These are phyloP conservation scores for Lasiurus borealis DNA, from an alignment of 2,113 vertebrate genomes.

Conservation along the genomic window DNA sequence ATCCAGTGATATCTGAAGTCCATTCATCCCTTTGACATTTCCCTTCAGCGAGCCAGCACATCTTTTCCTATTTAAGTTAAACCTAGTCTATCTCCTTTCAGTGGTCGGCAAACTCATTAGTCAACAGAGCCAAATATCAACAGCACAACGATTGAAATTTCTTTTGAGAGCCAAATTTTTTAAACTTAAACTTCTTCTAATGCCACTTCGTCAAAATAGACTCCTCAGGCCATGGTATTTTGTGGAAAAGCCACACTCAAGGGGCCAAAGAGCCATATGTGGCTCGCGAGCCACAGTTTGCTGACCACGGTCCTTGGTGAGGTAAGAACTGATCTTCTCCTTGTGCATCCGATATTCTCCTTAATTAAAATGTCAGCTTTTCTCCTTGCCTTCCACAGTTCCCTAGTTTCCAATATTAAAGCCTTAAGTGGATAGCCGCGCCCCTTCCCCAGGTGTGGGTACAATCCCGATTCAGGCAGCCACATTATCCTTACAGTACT, in stretches of 20 bases:
- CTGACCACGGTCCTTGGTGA: not conserved
- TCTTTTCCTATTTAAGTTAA: not conserved
- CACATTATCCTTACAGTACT: not conserved
- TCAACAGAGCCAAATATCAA: no score
- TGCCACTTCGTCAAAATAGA: no score
- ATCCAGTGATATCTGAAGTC: not conserved
- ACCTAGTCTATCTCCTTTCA: not conserved
- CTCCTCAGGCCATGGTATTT: no score
- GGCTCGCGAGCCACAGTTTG: no score
- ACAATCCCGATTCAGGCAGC: not conserved
- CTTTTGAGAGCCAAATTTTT: no score
- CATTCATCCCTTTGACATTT: not conserved
- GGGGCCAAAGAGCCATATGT: no score
- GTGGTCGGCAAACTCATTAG: no score
- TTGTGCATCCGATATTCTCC: not conserved
- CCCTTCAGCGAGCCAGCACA: not conserved
- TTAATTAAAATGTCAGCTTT: not conserved
- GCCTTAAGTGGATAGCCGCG: not conserved
- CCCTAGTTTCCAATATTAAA: not conserved
- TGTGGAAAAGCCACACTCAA: no score
- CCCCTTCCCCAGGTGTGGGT: not conserved
- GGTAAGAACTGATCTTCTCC: not conserved
- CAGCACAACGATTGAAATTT: no score
- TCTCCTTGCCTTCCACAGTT: not conserved
- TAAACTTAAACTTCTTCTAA: no score